A percentile compares a stretch with the other conserved stretches of the same genome.
These are phyloP conservation scores for Contarinia nasturtii DNA, from an alignment of 1,140 invertebrate species.

Conservation along the genomic window DNA sequence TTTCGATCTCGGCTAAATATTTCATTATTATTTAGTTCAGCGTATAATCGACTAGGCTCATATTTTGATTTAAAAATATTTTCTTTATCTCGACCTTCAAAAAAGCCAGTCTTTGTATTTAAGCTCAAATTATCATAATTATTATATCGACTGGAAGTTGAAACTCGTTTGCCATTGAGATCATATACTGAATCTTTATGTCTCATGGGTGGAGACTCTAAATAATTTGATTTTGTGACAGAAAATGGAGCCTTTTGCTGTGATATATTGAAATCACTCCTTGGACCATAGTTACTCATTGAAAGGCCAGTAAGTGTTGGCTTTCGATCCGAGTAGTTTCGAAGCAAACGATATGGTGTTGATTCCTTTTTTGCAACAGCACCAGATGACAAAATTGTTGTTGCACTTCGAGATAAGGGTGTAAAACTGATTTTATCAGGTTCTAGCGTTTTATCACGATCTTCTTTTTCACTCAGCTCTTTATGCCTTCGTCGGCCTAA, in stretches of 20 bases:
- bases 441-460: constrained; percentile 44
- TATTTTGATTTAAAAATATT: constrained; percentile 7
- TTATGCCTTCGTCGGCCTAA: constrained; percentile 39
- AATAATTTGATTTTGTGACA: neutral
- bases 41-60: constrained; percentile 5
- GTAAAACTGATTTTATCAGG: constrained; percentile 28
- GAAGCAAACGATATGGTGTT: constrained; percentile 15
- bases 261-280: neutral
- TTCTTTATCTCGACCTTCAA: constrained; percentile 5
- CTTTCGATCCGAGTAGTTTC: neutral
- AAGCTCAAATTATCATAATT: neutral
- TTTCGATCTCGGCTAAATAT: neutral
- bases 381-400: constrained; percentile 34
- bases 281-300: neutral
- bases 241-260: constrained; percentile 7
- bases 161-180: neutral
- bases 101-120: neutral
- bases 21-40: constrained; percentile 5
- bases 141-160: neutral
- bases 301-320: too few relatives aligned
- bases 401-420: constrained; percentile 34
- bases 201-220: neutral
- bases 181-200: neutral
- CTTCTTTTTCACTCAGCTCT: constrained; percentile 26
- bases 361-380: constrained; percentile 25